These are phyloP conservation scores for Proisotoma minuta DNA, from an alignment of 2,888 invertebrate genomes.

Conservation along the genomic window DNA sequence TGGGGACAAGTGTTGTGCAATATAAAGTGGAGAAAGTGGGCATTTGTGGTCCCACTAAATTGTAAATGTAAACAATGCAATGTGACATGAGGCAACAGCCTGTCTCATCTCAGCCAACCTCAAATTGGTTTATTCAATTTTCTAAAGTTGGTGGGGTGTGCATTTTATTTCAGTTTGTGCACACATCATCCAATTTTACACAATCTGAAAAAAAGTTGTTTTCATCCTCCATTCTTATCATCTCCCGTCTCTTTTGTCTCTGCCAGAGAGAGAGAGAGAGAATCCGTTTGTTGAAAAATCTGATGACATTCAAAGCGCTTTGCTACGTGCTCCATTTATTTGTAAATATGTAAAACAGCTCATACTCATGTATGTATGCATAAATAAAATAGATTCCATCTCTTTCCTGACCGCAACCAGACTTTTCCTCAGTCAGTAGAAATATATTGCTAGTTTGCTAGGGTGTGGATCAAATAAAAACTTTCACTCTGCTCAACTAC, in stretches of 20 bases:
- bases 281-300: neutral
- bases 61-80: conserved; percentile 2
- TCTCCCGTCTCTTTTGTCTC: neutral
- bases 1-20: neutral
- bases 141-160: neutral
- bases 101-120: neutral
- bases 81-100: neutral
- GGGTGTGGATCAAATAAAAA: no score
- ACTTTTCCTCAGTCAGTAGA: neutral
- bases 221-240: conserved; percentile 2
- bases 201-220: conserved; percentile 3
- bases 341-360: conserved; percentile 4
- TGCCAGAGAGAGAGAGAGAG: neutral
- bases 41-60: neutral
- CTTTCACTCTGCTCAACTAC: neutral
- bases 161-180: conserved; percentile 1
- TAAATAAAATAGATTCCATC: neutral
- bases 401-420: neutral
- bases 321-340: neutral
- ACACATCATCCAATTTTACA: conserved; percentile 6
- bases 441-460: no score
- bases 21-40: neutral
- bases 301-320: neutral
- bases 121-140: conserved; percentile 5
- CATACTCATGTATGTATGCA: conserved; percentile 6